Evolutionary conservation across 2,113 vertebrate genomes (phyloP), one percentile per base, ranked within the genome.

Genomic region (Cervus canadensis): DNA sequence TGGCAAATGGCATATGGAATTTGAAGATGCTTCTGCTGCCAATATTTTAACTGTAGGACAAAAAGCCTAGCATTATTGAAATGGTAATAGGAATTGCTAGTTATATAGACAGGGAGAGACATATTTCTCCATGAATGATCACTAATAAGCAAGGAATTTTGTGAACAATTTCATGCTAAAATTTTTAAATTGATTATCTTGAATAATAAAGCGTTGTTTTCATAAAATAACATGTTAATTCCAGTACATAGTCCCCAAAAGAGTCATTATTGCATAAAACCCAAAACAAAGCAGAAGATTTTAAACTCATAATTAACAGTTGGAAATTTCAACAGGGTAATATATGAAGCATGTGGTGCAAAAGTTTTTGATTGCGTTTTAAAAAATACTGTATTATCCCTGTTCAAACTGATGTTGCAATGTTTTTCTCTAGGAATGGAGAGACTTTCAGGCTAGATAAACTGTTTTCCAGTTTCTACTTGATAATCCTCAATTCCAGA

Each of bases 201-300:
- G 78, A 96, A 8, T 92, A 89, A 78, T 71, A 76, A 85, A 87
- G 45, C 30, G 76, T 33, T 56, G 30, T 82, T 97, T 95, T 96
- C 60, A 91, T 82, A 94, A 89, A 94, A 83, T 76, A 74, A 40
- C 21, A 45, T 74, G 3, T 19, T 81, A 96, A 88, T 81, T 95
- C 50, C 15, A 76, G n/a, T 54, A 28, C 28, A 25, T 40, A 36
- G 54, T 60, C 2, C 57, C 5, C 14, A 25, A 36, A 96, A 82
- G 43, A 71, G 43, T 3, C 56, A 82, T 25, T 17, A 64, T 33
- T 60, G 54, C n/a, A 62, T 50, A 82, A 89, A 93, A 85, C 30
- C 21, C 64, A 95, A 89, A 88, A 28, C n/a, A 92, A 40, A 76
- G 6, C 8, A 30, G 30, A 86, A 79, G 40, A 10, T 64, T 84